Base-by-base conservation (phyloP, 2,797 vertebrate genomes). In the Clarias pachynema region DNA sequence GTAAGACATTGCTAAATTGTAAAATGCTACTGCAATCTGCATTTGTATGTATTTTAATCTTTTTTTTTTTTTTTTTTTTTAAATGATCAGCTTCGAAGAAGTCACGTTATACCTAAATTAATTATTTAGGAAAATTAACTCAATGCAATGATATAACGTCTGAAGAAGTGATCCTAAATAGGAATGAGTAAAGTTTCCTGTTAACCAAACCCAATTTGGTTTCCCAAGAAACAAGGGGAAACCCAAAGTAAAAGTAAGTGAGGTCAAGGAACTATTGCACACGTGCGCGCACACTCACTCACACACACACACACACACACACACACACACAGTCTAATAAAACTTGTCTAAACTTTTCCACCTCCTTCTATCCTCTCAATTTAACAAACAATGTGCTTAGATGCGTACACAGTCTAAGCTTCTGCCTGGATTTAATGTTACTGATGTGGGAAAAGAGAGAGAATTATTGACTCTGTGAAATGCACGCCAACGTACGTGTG, bases 221-320 rank as follows among this genome's bases (percentile, higher is more conserved):
- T 91, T 77, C 89, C 75, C 81, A 56, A 83, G 91, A 89, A 89
- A 92, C 86, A 85, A 89, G 87, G 4, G 79, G 85, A 84, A 92
- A 89, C 89, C 89, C 85, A 89, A 91, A 91, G 90, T 80, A 88
- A 88, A 89, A 90, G 89, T 89, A 87, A 92, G 82, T 92, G 90
- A 95, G 87, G 90, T 93, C 91, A 94, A 91, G 56, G 88, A 89
- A 87, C 91, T 86, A 56, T 85, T 91, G 84, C 70, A 84, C 70
- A 77, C 29, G 37, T 10, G n/a, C 18, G 34, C 18, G 20, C 65
- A 66, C 2, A 62, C 9, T 26, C 60, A 59, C 18, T 20, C 63
- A n/a, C n/a, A n/a, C n/a, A n/a, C n/a, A n/a, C n/a, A 14, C 56
- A 60, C 85, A 86, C 31, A 31, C 60, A 62, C 24, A 26, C 60